Evolutionary conservation across 2,797 vertebrate genomes (phyloP).

Genomic region (Acomys russatus): DNA sequence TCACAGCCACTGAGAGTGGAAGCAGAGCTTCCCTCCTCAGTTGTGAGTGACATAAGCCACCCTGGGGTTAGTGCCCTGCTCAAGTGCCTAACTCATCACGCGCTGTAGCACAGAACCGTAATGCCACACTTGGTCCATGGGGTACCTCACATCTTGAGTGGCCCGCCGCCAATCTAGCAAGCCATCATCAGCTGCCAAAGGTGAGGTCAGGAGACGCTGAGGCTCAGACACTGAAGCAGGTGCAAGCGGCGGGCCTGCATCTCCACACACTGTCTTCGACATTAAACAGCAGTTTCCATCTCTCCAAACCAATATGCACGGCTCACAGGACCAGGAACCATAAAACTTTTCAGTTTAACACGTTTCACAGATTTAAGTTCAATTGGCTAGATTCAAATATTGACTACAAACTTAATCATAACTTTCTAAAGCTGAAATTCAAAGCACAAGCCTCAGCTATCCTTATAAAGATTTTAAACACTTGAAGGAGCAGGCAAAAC

Average conservation of each 20-base stretch:
- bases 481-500: background rate
- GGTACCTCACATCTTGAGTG: background rate
- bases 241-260: rapidly evolving
- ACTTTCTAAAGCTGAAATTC: background rate
- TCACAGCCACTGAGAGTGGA: rapidly evolving
- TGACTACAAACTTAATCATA: background rate
- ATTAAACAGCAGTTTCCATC: background rate
- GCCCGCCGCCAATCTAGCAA: background rate
- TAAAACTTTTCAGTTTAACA: background rate
- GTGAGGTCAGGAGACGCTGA: background rate
- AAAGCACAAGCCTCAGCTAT: background rate
- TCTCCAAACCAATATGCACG: background rate
- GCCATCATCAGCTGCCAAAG: background rate
- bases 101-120: background rate
- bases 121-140: rapidly evolving
- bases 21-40: rapidly evolving
- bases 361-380: background rate
- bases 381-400: slow-evolving; percentile 23
- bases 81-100: rapidly evolving
- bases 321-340: background rate
- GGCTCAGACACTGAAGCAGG: background rate
- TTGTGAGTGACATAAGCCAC: background rate
- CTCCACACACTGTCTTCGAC: background rate
- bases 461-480: slow-evolving; percentile 2
- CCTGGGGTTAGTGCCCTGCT: background rate